These are phyloP conservation scores for Irena cyanogastra DNA, from an alignment of 2,113 vertebrate genomes.

Conservation along the genomic window DNA sequence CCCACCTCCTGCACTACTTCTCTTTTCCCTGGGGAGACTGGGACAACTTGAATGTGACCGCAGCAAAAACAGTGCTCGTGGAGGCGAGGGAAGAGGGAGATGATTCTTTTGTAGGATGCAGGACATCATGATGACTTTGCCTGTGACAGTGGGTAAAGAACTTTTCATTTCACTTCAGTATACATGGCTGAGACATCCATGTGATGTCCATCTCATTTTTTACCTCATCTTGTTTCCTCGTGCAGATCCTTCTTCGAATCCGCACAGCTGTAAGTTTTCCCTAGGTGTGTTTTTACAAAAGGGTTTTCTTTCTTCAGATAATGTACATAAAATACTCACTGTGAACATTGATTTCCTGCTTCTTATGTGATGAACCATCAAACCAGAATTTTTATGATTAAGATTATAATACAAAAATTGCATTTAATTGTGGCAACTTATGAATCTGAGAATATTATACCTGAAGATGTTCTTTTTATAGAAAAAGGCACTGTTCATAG, in stretches of 20 bases:
- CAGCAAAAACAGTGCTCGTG: background rate
- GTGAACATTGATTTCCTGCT: background rate
- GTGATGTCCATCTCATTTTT: background rate
- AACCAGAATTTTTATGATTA: background rate
- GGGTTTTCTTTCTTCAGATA: background rate
- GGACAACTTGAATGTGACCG: background rate
- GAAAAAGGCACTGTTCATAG: background rate
- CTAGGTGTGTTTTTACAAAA: background rate
- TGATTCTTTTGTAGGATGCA: background rate
- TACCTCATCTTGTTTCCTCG: background rate
- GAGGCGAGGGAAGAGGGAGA: background rate
- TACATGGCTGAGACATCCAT: background rate
- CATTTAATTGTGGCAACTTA: background rate
- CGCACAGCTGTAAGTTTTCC: background rate
- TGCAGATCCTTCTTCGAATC: background rate
- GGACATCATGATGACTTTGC: background rate
- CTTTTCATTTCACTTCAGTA: background rate
- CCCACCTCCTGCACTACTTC: rapidly evolving
- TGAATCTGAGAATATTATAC: background rate
- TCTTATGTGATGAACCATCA: background rate
- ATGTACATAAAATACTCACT: background rate
- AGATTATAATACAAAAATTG: background rate
- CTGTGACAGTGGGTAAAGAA: background rate
- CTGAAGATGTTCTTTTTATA: background rate
- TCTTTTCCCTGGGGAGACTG: rapidly evolving